Base-by-base conservation (phyloP, 2,797 vertebrate species). In the Eupleurogrammus muticus region DNA sequence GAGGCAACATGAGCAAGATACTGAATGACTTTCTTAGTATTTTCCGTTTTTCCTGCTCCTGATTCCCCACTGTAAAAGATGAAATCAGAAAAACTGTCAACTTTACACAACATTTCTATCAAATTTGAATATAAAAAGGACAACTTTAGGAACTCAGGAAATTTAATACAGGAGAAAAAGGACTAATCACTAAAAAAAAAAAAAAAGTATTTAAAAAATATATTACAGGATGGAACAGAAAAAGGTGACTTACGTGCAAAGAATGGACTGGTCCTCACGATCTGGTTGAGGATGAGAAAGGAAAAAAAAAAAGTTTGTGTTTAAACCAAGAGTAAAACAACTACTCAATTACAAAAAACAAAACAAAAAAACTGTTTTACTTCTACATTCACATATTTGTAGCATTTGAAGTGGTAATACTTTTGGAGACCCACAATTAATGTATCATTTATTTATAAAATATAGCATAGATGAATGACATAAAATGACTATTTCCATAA, bases 1-100 rank as follows among this genome's bases (percentile, higher is more conserved):
- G 97, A 97, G 36, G 98, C 97, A 74, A 99, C 96, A 0, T 96
- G 93, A 10, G 98, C 98, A 73, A 99, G 91, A 85, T 98, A 99
- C 88, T 99, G 98, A 89, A 99, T 99, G 28, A 99, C 98, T 78
- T 99, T 99, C 94, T 99, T 99, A 63, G 98, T 99, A 78, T 99
- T 99, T 85, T 99, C 97, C 0, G 97, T 99, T 94, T 99, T 99
- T 59, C 98, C 97, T 53, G 98, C 98, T 89, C 98, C 98, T 0
- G 98, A 99, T 86, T 99, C 98, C 21, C 97, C 98, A 49, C 97
- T 99, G 68, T 4, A 75, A 14, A 28, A 59, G 54, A 70, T 4
- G 52, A 21, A 48, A 7, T 57, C 9, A 42, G 38, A 42, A 42
- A 42, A 42, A 16, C 38, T 42, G 38, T 42, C 38, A 42, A 42